phyloP scores from a whole-genome alignment of 2,797 vertebrate genomes.

The Schizopygopsis pylzovi region DNA sequence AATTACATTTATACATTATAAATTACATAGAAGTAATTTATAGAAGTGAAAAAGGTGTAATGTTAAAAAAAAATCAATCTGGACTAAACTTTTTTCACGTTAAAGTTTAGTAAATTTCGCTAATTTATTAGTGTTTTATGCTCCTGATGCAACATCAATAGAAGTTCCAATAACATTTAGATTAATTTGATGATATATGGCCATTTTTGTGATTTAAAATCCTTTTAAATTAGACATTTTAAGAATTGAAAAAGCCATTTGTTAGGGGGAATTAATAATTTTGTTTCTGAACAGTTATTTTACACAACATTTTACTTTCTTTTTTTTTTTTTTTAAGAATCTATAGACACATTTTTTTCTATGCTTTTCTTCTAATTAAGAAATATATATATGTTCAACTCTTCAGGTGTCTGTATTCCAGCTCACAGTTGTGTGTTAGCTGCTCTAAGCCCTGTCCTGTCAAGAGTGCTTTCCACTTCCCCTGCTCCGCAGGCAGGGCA shows the following conservation, averaged over 20 bases:
- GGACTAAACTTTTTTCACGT: not conserved
- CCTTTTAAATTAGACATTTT: not conserved
- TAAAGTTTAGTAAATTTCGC: not conserved
- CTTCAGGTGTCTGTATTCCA: conserved; percentile 75
- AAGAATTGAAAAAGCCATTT: not conserved
- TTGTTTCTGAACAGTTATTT: not conserved
- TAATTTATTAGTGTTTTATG: not conserved
- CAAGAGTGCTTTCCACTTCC: conserved; percentile 50
- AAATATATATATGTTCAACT: too few species aligned
- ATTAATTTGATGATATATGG: not conserved
- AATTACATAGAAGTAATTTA: too few species aligned
- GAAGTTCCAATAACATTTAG: too few species aligned
- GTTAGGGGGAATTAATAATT: not conserved
- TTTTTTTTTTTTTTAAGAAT: not conserved
- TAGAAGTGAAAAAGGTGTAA: not conserved
- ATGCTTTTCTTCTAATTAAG: too few species aligned
- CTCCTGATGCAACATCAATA: not conserved
- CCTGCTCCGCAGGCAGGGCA: conserved; percentile 67
- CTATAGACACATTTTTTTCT: not conserved
- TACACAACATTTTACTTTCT: not conserved
- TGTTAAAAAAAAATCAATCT: not conserved
- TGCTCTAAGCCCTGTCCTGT: conserved; percentile 73
- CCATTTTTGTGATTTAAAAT: not conserved
- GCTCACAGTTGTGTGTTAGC: conserved; percentile 78
- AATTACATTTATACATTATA: too few species aligned